phyloP scores from a whole-genome alignment of 2,888 invertebrate species.

The Papilio gigon region DNA sequence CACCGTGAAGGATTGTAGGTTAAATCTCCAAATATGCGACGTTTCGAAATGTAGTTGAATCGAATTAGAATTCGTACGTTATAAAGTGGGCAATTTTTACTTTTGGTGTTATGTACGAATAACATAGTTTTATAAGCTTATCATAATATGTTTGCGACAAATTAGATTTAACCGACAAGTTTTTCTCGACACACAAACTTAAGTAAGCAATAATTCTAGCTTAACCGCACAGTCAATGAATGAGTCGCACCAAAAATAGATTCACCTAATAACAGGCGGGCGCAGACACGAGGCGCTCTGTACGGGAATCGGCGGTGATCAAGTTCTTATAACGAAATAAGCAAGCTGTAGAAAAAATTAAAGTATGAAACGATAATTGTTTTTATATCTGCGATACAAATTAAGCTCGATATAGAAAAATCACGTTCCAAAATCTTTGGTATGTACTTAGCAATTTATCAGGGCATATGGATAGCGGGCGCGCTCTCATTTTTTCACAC shows the following conservation, averaged over 20 bases:
- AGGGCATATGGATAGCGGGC: conserved; percentile 29
- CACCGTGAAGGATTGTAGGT: too few species aligned
- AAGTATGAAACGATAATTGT: conserved; percentile 32
- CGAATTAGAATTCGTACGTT: too few species aligned
- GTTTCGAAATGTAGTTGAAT: neutral
- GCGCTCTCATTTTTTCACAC: conserved; percentile 34
- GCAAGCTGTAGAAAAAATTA: conserved; percentile 17
- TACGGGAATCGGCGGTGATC: conserved; percentile 29
- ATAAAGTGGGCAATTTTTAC: neutral
- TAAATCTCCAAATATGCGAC: too few species aligned
- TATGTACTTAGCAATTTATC: conserved; percentile 26
- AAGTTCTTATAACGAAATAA: conserved; percentile 15
- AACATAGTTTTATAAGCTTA: neutral
- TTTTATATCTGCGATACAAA: conserved; percentile 27
- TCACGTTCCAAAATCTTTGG: conserved; percentile 27
- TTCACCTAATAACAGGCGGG: conserved; percentile 25
- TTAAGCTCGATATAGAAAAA: conserved; percentile 36
- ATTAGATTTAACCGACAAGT: conserved; percentile 15
- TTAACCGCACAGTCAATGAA: conserved; percentile 29
- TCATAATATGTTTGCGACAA: neutral
- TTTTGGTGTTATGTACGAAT: neutral
- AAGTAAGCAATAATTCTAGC: conserved; percentile 18
- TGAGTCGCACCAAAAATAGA: conserved; percentile 35
- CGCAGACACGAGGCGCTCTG: conserved; percentile 23
- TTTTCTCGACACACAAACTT: neutral